Percentiles rank a stretch among this genome's conserved stretches.
Evolutionary conservation across 2,797 vertebrate species (phyloP).

Genomic region (Amniataba percoides): DNA sequence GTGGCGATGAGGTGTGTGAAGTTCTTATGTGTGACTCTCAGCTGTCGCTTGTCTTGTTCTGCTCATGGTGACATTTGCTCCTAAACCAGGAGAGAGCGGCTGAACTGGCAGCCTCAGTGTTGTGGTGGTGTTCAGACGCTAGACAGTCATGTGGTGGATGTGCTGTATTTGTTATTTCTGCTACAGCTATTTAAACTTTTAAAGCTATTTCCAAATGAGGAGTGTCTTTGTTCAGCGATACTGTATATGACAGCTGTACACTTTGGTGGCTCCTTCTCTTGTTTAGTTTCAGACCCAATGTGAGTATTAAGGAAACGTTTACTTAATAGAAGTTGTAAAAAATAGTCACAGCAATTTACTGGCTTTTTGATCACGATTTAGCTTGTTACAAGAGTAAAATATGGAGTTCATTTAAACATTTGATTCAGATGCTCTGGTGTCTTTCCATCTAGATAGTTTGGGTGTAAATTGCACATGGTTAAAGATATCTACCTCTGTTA

Average conservation of each 20-base stretch:
- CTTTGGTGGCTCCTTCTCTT: neutral
- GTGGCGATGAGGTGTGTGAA: slow-evolving; percentile 44
- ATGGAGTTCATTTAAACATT: neutral
- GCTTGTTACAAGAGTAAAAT: neutral
- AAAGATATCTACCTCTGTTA: neutral
- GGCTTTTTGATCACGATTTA: neutral
- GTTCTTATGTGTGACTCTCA: slow-evolving; percentile 51
- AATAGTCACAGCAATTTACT: neutral
- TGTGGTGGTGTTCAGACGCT: slow-evolving; percentile 25
- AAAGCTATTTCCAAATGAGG: slow-evolving; percentile 6
- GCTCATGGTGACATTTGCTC: slow-evolving; percentile 39
- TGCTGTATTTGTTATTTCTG: slow-evolving; percentile 14
- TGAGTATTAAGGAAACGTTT: neutral
- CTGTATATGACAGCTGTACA: neutral
- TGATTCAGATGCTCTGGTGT: neutral
- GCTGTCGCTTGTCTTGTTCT: slow-evolving; percentile 37
- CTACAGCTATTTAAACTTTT: neutral
- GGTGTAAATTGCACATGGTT: neutral
- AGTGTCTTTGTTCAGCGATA: neutral
- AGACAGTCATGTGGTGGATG: slow-evolving; percentile 20
- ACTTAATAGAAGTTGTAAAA: neutral
- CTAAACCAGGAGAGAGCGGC: slow-evolving; percentile 15
- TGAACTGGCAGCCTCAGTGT: slow-evolving; percentile 29
- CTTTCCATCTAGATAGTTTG: neutral
- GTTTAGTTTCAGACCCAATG: neutral